Conservation (phyloP, 2,888 invertebrate species). For the Drosophila sordidula region DNA sequence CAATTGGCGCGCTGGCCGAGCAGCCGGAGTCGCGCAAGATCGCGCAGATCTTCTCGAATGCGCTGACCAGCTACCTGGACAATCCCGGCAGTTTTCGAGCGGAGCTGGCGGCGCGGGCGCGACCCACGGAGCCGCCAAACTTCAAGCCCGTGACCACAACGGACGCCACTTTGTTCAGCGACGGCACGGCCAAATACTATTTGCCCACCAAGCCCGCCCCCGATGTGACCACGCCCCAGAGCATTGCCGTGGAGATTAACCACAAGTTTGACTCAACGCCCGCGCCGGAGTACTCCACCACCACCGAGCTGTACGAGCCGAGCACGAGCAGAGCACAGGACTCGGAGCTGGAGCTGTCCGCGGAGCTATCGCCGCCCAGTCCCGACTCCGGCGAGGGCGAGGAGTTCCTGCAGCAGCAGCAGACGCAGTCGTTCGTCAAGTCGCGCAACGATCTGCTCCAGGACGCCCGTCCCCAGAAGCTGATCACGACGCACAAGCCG, state of each 20-base stretch:
- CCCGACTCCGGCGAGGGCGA: slow-evolving; percentile 86
- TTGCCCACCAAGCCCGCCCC: slow-evolving; percentile 77
- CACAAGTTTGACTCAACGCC: slow-evolving; percentile 79
- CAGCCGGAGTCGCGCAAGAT: slow-evolving; percentile 90
- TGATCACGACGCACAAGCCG: slow-evolving; percentile 69
- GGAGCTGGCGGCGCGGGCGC: slow-evolving; percentile 89
- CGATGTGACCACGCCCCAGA: slow-evolving; percentile 87
- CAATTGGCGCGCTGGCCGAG: slow-evolving; percentile 86
- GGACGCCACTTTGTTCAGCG: slow-evolving; percentile 68
- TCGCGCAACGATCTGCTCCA: slow-evolving; percentile 85
- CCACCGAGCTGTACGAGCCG: slow-evolving; percentile 83
- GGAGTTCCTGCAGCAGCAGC: slow-evolving; percentile 89
- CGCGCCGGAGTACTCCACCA: slow-evolving; percentile 67
- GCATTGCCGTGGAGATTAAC: slow-evolving; percentile 86
- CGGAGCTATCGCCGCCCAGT: slow-evolving; percentile 85
- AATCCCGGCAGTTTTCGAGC: slow-evolving; percentile 93
- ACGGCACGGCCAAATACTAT: slow-evolving; percentile 81
- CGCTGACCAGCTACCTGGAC: slow-evolving; percentile 92
- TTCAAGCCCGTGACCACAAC: slow-evolving; percentile 70
- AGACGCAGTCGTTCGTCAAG: slow-evolving; percentile 89
- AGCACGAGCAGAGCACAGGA: slow-evolving; percentile 86
- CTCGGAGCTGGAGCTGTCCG: slow-evolving; percentile 76
- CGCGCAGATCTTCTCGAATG: slow-evolving; percentile 93
- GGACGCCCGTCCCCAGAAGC: slow-evolving; percentile 57
- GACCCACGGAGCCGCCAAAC: slow-evolving; percentile 91